phyloP scores from a whole-genome alignment of 2,113 vertebrate genomes.

The Prunella himalayana region DNA sequence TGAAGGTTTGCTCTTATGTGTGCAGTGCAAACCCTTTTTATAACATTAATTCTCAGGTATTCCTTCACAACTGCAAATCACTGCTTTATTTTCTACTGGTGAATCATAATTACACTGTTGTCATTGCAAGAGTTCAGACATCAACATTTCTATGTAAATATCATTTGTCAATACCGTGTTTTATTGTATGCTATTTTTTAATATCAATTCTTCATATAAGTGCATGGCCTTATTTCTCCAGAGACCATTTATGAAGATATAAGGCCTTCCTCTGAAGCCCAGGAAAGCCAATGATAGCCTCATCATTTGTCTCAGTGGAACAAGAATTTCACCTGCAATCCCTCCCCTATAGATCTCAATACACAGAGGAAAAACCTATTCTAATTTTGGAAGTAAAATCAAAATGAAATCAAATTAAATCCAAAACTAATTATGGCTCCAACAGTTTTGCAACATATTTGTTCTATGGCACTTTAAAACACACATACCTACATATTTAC shows the following conservation, averaged over 20 bases:
- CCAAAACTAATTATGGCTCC: neutral
- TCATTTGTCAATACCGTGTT: neutral
- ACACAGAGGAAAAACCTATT: neutral
- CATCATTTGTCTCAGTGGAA: neutral
- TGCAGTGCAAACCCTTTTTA: neutral
- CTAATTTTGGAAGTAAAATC: neutral
- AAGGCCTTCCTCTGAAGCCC: neutral
- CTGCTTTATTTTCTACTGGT: neutral
- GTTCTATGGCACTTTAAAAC: neutral
- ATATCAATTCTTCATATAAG: neutral
- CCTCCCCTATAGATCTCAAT: neutral
- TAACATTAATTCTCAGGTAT: neutral
- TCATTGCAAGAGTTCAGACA: neutral
- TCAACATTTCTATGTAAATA: neutral
- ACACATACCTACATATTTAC: neutral
- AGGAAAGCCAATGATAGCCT: neutral
- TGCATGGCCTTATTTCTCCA: neutral
- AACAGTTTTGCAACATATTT: neutral
- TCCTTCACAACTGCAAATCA: neutral
- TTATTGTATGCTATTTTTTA: neutral
- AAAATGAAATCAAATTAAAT: neutral
- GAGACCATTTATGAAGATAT: neutral
- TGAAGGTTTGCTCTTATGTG: neutral
- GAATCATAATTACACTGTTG: neutral
- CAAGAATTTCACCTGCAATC: neutral